Evolutionary conservation across 2,113 vertebrate genomes (phyloP).

Genomic region (Amphiprion percula): DNA sequence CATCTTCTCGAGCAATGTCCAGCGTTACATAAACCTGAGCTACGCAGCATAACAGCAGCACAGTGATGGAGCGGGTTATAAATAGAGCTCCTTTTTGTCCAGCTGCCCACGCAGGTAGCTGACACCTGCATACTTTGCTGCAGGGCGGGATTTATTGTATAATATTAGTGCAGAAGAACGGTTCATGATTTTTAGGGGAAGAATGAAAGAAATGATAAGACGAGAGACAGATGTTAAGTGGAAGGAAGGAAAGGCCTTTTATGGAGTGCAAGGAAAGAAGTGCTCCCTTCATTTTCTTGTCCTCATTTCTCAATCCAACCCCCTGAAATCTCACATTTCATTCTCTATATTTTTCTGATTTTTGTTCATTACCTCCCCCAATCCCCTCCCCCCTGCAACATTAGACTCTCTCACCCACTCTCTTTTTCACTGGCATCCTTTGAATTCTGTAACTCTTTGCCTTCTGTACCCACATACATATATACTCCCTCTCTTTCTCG

Average conservation of each 20-base stretch:
- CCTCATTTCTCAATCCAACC: conserved; percentile 61
- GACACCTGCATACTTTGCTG: conserved; percentile 65
- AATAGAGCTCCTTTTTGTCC: conserved; percentile 69
- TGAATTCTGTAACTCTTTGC: conserved; percentile 67
- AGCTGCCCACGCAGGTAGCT: conserved; percentile 72
- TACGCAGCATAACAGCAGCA: conserved; percentile 50
- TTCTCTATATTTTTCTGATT: conserved; percentile 47
- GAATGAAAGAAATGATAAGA: conserved; percentile 3
- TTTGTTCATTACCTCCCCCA: conserved; percentile 17
- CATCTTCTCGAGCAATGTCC: conserved; percentile 40
- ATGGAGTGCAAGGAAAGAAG: conserved; percentile 43
- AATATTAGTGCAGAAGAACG: conserved; percentile 3
- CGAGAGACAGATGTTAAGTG: conserved; percentile 30
- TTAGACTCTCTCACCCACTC: conserved; percentile 55
- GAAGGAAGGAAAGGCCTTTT: conserved; percentile 67
- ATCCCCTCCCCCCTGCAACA: conserved; percentile 15
- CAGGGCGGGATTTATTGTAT: conserved; percentile 44
- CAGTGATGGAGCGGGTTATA: conserved; percentile 66
- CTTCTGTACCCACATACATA: conserved; percentile 70
- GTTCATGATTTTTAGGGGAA: conserved; percentile 19
- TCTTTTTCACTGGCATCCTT: conserved; percentile 66
- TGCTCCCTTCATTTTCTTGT: conserved; percentile 49
- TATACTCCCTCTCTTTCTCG: conserved; percentile 31
- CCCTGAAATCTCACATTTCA: conserved; percentile 60
- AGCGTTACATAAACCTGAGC: conserved; percentile 63